phyloP scores from a whole-genome alignment of 2,888 invertebrate genomes.

The Dusona sp. region DNA sequence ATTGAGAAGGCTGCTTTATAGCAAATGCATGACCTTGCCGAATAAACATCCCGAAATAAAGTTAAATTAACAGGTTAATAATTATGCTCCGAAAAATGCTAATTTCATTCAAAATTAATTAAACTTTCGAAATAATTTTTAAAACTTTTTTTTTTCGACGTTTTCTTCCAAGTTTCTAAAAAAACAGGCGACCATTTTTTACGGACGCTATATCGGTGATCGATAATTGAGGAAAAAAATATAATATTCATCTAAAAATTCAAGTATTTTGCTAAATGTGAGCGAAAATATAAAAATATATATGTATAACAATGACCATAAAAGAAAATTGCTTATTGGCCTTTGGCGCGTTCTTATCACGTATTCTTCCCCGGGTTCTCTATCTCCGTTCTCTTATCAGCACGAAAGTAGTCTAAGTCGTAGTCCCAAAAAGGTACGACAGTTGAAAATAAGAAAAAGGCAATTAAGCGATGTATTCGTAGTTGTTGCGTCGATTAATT shows the following conservation, averaged over 20 bases:
- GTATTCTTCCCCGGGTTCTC: constrained; percentile 7
- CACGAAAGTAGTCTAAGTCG: constrained; percentile 39
- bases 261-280: background rate
- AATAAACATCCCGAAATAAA: background rate
- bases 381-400: constrained; percentile 44
- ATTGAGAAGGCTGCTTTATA: background rate
- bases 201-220: background rate
- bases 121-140: background rate
- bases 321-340: constrained; percentile 46
- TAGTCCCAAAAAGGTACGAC: constrained; percentile 30
- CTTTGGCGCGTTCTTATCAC: constrained; percentile 48
- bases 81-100: too few species aligned
- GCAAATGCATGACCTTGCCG: background rate
- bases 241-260: background rate
- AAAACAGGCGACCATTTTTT: too few species aligned
- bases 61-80: too few species aligned
- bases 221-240: background rate
- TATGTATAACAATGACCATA: constrained; percentile 4
- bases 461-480: background rate
- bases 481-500: background rate
- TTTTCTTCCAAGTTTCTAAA: too few species aligned
- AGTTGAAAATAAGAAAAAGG: background rate
- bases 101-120: too few species aligned
- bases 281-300: background rate
- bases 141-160: background rate